phyloP scores from a whole-genome alignment of 1,140 invertebrate species.

The Drosophila nebulosa region DNA sequence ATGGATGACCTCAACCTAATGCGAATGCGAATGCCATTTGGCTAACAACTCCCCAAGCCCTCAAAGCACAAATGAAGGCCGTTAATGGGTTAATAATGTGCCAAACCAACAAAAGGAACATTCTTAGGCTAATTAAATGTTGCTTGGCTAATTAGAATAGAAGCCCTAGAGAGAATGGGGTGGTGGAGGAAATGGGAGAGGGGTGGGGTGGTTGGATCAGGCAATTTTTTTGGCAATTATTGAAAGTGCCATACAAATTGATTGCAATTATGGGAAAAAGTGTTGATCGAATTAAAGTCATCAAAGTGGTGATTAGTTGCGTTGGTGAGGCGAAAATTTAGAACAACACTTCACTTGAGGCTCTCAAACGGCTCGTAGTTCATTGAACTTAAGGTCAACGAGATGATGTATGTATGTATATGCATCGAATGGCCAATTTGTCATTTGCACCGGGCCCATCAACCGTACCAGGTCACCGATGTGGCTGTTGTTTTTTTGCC shows the following conservation, averaged over 20 bases:
- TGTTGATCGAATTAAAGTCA: slow-evolving; percentile 35
- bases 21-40: not conserved
- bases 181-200: too few species aligned
- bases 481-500: slow-evolving; percentile 10
- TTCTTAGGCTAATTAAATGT: slow-evolving; percentile 57
- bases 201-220: not conserved
- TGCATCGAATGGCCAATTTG: slow-evolving; percentile 38
- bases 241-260: slow-evolving; percentile 40
- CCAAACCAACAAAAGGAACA: slow-evolving; percentile 34
- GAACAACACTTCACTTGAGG: not conserved
- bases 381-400: slow-evolving; percentile 35
- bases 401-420: too few species aligned
- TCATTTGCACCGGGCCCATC: slow-evolving; percentile 33
- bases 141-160: slow-evolving; percentile 36
- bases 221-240: slow-evolving; percentile 32
- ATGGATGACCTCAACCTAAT: slow-evolving; percentile 40
- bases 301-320: not conserved
- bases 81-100: slow-evolving; percentile 57
- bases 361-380: not conserved
- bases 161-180: not conserved
- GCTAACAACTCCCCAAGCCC: not conserved
- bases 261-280: slow-evolving; percentile 38
- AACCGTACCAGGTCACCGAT: not conserved
- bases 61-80: slow-evolving; percentile 12
- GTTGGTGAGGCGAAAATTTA: too few species aligned